A percentile compares a stretch with the other conserved stretches of the same genome.
These are phyloP conservation scores for Sclerurus mexicanus DNA, from an alignment of 2,113 vertebrate species.

Conservation along the genomic window DNA sequence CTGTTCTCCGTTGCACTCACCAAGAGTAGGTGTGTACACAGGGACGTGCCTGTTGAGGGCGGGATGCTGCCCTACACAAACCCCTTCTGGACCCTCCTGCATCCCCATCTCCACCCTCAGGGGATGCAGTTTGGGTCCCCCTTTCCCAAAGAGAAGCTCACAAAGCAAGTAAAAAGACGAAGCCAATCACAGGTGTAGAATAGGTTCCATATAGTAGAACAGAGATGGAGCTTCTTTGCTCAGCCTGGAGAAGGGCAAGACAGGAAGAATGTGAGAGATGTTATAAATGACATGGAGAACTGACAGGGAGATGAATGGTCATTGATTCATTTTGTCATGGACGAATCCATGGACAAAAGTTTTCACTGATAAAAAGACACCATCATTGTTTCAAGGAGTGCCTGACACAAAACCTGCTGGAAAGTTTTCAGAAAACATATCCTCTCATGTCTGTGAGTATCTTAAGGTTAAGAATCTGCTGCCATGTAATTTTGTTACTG, in stretches of 20 bases:
- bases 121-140: not conserved
- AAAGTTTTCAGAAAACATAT: not conserved
- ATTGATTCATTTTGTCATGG: not conserved
- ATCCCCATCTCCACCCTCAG: not conserved
- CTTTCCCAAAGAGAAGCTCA: not conserved
- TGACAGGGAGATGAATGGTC: not conserved
- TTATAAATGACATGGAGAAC: not conserved
- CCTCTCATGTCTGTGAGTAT: not conserved
- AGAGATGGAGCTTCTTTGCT: not conserved
- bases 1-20: not conserved
- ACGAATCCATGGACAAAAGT: not conserved
- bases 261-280: not conserved
- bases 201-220: not conserved
- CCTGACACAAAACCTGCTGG: not conserved
- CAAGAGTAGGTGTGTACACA: not conserved
- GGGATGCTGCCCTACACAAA: not conserved
- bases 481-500: not conserved
- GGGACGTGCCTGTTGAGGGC: rapidly evolving
- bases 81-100: not conserved
- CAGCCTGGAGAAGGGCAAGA: not conserved
- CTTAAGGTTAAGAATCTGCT: not conserved
- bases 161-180: not conserved
- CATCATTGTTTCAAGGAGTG: not conserved
- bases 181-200: not conserved
- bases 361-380: not conserved